phyloP scores from a whole-genome alignment of 2,888 invertebrate genomes.

The Argyresthia albistria region DNA sequence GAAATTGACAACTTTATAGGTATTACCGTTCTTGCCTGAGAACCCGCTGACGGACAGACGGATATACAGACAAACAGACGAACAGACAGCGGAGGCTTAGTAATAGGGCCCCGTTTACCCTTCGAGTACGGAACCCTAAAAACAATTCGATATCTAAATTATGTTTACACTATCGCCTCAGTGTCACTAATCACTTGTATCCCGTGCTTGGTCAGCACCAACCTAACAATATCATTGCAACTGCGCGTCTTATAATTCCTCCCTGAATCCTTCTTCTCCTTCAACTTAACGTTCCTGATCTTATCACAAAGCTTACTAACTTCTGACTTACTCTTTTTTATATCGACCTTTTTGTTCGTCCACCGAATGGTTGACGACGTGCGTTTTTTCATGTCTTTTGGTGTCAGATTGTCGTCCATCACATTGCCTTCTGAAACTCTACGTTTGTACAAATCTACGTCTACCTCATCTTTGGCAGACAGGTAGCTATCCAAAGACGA shows the following conservation, averaged over 20 bases:
- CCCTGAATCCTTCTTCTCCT: slow-evolving; percentile 30
- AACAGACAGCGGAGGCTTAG: no score
- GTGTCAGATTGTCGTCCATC: slow-evolving; percentile 16
- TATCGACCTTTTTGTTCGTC: slow-evolving; percentile 35
- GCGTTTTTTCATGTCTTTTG: slow-evolving; percentile 36
- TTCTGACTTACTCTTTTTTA: slow-evolving; percentile 60
- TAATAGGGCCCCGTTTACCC: no score
- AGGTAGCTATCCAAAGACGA: slow-evolving; percentile 70
- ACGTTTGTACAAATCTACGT: slow-evolving; percentile 40
- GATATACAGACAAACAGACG: no score
- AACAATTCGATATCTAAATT: no score
- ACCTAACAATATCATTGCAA: slow-evolving; percentile 76
- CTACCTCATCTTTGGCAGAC: slow-evolving; percentile 46
- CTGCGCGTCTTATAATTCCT: slow-evolving; percentile 56
- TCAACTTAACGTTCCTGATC: slow-evolving; percentile 54
- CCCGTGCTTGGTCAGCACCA: slow-evolving; percentile 83
- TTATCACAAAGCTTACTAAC: slow-evolving; percentile 66
- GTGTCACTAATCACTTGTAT: slow-evolving; percentile 86
- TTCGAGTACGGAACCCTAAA: no score
- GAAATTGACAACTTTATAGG: not conserved
- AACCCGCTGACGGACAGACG: no score
- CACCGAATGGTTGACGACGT: slow-evolving; percentile 45
- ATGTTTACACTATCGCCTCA: slow-evolving; percentile 76
- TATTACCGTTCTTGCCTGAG: no score
- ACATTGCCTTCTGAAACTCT: slow-evolving; percentile 56